Evolutionary conservation across 1,140 invertebrate genomes (phyloP).

Genomic region (Lerema accius): DNA sequence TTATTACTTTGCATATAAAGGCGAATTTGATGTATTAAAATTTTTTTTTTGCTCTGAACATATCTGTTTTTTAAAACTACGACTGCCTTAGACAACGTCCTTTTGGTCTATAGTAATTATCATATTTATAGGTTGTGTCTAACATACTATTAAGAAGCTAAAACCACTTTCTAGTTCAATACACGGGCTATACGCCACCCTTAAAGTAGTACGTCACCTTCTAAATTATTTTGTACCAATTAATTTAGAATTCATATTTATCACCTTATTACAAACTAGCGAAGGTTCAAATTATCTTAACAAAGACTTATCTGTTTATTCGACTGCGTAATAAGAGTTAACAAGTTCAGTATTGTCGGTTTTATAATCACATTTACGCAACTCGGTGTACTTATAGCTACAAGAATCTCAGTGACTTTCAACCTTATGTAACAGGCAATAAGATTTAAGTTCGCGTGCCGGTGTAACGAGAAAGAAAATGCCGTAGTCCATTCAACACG

Average conservation of each 20-base stretch:
- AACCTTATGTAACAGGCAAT: background rate
- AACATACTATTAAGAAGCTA: too few relatives aligned
- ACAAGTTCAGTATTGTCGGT: slow-evolving; percentile 26
- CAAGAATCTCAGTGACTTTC: background rate
- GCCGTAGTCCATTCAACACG: too few relatives aligned
- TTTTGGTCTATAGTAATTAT: too few relatives aligned
- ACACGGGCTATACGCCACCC: background rate
- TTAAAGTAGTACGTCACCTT: slow-evolving; percentile 3
- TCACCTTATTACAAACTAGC: slow-evolving; percentile 16
- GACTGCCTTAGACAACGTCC: too few relatives aligned
- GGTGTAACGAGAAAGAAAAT: too few relatives aligned
- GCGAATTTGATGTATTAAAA: too few relatives aligned
- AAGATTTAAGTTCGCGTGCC: slow-evolving; percentile 13
- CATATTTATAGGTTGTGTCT: too few relatives aligned
- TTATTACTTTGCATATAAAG: too few relatives aligned
- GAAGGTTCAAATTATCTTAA: slow-evolving; percentile 14
- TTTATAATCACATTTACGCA: slow-evolving; percentile 14
- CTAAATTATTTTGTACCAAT: slow-evolving; percentile 18
- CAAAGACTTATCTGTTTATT: slow-evolving; percentile 2
- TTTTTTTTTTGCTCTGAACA: too few relatives aligned
- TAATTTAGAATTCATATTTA: slow-evolving; percentile 17
- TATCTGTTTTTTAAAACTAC: too few relatives aligned
- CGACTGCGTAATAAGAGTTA: slow-evolving; percentile 1
- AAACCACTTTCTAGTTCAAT: slow-evolving; percentile 3
- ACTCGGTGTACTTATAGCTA: background rate